These are phyloP conservation scores for Dorcus parallelipipedus DNA, from an alignment of 2,888 invertebrate species.

Conservation along the genomic window DNA sequence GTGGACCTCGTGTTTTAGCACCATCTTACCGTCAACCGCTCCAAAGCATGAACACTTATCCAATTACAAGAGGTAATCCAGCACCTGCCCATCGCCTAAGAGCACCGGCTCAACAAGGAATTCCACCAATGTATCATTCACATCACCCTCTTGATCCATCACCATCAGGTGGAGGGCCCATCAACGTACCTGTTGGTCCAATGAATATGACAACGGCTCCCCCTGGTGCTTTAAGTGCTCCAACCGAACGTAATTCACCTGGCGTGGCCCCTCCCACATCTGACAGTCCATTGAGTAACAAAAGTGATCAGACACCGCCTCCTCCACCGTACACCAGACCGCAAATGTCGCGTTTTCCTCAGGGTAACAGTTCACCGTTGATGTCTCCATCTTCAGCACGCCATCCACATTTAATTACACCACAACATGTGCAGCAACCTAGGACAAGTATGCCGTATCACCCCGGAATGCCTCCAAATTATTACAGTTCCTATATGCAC, in stretches of 20 bases:
- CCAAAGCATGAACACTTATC: conserved; percentile 35
- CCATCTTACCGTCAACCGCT: conserved; percentile 34
- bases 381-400: not conserved
- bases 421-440: conserved; percentile 7
- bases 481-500: conserved; percentile 49
- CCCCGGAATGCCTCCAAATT: conserved; percentile 50
- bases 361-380: conserved; percentile 15
- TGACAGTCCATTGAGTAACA: conserved; percentile 41
- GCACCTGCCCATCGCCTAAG: conserved; percentile 28
- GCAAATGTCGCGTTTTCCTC: conserved; percentile 38
- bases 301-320: conserved; percentile 29
- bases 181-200: conserved; percentile 41
- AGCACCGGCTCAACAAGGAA: conserved; percentile 21
- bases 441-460: conserved; percentile 49
- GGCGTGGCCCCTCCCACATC: conserved; percentile 46
- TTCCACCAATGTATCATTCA: conserved; percentile 49
- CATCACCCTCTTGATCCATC: conserved; percentile 55
- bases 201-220: conserved; percentile 14
- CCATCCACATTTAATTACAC: conserved; percentile 25
- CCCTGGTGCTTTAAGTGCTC: conserved; percentile 4
- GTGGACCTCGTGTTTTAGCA: conserved; percentile 28
- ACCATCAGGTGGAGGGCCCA: conserved; percentile 54
- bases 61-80: conserved; percentile 34
- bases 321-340: conserved; percentile 44
- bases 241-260: conserved; percentile 37